A percentile compares a stretch with the other conserved stretches of the same genome.
Conservation (phyloP, 1,140 invertebrate species). For the Trichonephila clavata region DNA sequence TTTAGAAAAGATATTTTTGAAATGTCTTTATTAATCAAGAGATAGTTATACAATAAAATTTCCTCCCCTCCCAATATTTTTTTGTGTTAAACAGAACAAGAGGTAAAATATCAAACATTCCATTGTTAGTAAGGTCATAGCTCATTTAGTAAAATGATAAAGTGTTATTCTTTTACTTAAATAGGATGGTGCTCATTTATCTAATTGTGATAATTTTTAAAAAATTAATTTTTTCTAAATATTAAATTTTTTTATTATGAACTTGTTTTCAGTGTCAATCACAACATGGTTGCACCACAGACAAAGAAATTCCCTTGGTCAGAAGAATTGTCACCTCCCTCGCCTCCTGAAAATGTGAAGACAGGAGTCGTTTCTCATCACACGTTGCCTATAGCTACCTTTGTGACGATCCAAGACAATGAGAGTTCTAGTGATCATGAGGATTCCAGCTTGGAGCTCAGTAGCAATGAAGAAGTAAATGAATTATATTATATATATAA, state of each 20-base stretch:
- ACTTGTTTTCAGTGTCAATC: constrained; percentile 43
- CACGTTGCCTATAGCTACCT: constrained; percentile 75
- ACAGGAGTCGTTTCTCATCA: constrained; percentile 70
- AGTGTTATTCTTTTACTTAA: no score
- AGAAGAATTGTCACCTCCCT: constrained; percentile 45
- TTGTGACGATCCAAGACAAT: constrained; percentile 75
- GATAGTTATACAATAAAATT: no score
- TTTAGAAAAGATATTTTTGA: no score
- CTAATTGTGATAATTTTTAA: neutral
- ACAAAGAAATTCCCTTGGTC: constrained; percentile 75
- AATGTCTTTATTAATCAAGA: no score
- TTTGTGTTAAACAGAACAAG: no score
- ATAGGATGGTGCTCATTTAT: neutral
- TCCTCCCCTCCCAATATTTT: no score
- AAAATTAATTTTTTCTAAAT: neutral
- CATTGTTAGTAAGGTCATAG: no score
- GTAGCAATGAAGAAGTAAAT: constrained; percentile 71
- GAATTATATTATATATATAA: neutral
- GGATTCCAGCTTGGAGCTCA: constrained; percentile 38
- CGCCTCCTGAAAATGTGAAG: constrained; percentile 3
- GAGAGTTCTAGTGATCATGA: constrained; percentile 72
- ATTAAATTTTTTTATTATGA: neutral
- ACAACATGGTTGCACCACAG: neutral
- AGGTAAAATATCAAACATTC: no score
- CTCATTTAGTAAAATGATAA: no score